These are phyloP conservation scores for Valencia hispanica DNA, from an alignment of 2,797 vertebrate genomes.

Conservation along the genomic window DNA sequence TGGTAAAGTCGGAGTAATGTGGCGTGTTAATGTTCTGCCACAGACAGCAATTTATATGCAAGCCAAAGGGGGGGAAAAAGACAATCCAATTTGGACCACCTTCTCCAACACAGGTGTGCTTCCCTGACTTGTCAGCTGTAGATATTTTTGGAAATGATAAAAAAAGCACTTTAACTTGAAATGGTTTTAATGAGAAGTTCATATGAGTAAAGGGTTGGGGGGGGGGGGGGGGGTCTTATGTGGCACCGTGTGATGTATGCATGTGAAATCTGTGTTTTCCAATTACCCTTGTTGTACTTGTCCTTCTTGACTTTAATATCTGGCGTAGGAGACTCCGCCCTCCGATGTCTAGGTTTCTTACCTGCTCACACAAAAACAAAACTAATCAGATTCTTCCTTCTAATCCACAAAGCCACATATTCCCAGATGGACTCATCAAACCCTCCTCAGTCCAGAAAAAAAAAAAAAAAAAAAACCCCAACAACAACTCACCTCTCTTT, in stretches of 20 bases:
- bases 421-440: constrained; percentile 4
- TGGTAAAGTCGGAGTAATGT: too few species aligned
- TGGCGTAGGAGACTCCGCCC: constrained; percentile 91
- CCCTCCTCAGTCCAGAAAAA: neutral
- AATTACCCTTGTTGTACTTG: constrained; percentile 95
- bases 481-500: constrained; percentile 86
- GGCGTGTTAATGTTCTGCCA: neutral
- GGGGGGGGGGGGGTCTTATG: neutral
- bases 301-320: constrained; percentile 93
- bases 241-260: neutral
- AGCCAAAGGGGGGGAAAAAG: too few species aligned
- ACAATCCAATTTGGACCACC: neutral
- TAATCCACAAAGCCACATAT: neutral
- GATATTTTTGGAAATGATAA: too few species aligned
- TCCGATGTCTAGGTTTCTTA: constrained; percentile 85
- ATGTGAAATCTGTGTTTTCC: neutral
- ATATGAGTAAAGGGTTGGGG: neutral
- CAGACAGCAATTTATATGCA: neutral
- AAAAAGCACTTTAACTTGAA: neutral
- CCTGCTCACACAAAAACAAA: constrained; percentile 70
- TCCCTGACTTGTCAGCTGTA: neutral
- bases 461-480: too few species aligned
- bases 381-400: neutral
- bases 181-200: neutral
- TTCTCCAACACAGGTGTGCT: neutral